Conservation (phyloP, 2,113 vertebrate genomes). For the Dipodomys spectabilis region DNA sequence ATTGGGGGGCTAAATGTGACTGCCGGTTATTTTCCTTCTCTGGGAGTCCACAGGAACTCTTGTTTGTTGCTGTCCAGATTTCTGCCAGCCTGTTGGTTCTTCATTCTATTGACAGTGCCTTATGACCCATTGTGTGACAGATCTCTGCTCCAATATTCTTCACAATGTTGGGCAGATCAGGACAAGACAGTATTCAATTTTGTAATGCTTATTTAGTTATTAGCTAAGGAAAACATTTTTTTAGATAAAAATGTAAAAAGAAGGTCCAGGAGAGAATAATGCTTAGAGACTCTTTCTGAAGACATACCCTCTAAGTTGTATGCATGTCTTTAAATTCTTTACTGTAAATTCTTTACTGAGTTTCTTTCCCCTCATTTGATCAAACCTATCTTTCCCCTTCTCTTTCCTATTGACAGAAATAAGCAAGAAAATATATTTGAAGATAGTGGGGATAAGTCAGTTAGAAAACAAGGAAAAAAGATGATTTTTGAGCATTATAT, state of each 20-base stretch:
- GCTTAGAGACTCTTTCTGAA: neutral
- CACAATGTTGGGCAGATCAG: neutral
- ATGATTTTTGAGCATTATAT: neutral
- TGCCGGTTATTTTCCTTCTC: neutral
- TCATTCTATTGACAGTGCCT: slow-evolving; percentile 25
- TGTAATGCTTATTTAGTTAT: slow-evolving; percentile 29
- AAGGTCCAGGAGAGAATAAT: neutral
- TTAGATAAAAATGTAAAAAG: neutral
- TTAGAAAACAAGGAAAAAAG: slow-evolving; percentile 3
- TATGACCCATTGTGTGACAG: neutral
- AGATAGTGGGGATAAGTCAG: neutral
- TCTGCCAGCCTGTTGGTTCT: slow-evolving; percentile 63
- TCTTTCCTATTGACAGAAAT: neutral
- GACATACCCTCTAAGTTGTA: neutral
- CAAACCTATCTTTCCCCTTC: neutral
- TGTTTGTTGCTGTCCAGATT: slow-evolving; percentile 46
- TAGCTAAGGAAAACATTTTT: slow-evolving; percentile 52
- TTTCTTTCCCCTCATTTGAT: neutral
- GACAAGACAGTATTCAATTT: neutral
- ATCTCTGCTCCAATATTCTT: neutral
- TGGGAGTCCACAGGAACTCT: neutral
- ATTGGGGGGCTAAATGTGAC: slow-evolving; percentile 59
- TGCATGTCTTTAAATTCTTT: slow-evolving; percentile 22
- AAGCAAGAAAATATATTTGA: neutral
- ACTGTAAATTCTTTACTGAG: neutral